Percentiles rank a stretch among this genome's conserved stretches.
These are phyloP conservation scores for Peromyscus maniculatus DNA, from an alignment of 2,113 vertebrate genomes.

Conservation along the genomic window DNA sequence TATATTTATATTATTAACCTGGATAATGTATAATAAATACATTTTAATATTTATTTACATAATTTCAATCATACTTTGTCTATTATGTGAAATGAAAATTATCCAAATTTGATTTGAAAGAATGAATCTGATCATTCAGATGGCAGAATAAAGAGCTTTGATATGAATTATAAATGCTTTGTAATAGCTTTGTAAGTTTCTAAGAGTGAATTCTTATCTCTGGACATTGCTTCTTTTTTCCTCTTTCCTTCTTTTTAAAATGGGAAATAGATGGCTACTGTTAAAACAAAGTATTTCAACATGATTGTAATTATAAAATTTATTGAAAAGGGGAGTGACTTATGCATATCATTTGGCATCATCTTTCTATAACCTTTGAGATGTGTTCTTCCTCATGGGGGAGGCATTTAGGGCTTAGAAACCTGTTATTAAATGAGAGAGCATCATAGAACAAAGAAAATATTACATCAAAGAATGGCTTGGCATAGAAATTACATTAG, in stretches of 20 bases:
- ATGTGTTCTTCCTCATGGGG: conserved; percentile 55
- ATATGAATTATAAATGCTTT: conserved; percentile 64
- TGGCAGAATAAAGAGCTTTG: conserved; percentile 37
- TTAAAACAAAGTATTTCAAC: conserved; percentile 42
- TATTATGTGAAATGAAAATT: conserved; percentile 38
- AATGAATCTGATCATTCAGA: conserved; percentile 25
- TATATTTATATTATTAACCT: conserved; percentile 53
- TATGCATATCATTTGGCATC: not conserved
- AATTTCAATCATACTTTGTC: conserved; percentile 23
- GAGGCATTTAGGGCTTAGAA: conserved; percentile 61
- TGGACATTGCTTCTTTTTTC: not conserved
- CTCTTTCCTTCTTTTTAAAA: conserved; percentile 13
- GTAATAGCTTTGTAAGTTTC: conserved; percentile 30
- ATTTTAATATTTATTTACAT: conserved; percentile 51
- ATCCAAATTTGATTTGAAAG: conserved; percentile 61
- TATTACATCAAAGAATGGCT: conserved; percentile 26
- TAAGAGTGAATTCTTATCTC: conserved; percentile 45
- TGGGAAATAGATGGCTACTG: conserved; percentile 43
- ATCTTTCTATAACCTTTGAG: conserved; percentile 56
- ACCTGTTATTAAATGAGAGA: conserved; percentile 3
- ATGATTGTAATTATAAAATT: conserved; percentile 43
- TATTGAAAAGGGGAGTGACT: not conserved
- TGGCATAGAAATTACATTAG: conserved; percentile 34
- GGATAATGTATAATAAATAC: conserved; percentile 43
- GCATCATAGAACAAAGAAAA: conserved; percentile 31